Base-by-base conservation (phyloP, 2,797 vertebrate species). In the Typhlichthys subterraneus region DNA sequence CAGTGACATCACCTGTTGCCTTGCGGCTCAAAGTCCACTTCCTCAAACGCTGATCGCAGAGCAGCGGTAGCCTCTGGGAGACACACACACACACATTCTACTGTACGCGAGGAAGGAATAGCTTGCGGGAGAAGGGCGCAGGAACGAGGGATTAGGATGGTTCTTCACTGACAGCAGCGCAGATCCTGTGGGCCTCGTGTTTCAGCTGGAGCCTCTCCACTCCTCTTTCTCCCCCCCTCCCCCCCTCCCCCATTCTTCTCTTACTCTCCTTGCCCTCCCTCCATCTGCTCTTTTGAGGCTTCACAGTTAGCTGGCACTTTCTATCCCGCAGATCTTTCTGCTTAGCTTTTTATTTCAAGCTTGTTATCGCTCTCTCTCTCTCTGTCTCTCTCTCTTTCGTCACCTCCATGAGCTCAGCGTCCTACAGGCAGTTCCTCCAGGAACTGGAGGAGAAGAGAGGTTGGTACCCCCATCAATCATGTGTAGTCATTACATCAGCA, bases 11-110 rank as follows among this genome's bases (percentile, higher is more conserved):
- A 94, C 80, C 76, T 73, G 75, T 82, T 38, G 33, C 33, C 85
- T 87, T 88, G 87, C 83, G 92, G 87, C 92, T 29, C 91, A 93
- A 94, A 94, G 93, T 93, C 88, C 92, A 92, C 89, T 91, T 92
- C 82, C 88, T 91, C 85, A 85, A 90, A 91, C 87, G 1, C 29
- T 29, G 11, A 2, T 13, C 14, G 69, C 53, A 62, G 67, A 48
- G 53, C 72, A 58, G 70, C 63, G 53, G 53, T 45, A 50, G 54
- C 66, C 71, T 14, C 66, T 0, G 63, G 54, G 65, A 7, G 75
- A 4, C 71, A 57, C 53, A 57, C 64, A 58, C 64, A 58, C 61
- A 46, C 45, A 42, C 53, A 14, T 15, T 5, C 15, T 19, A 17
- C 42, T 45, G 47, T 46, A 54, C 13, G 53, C 12, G 23, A 49